Evolutionary conservation across 1,140 invertebrate species (phyloP), one percentile per base, ranked within the genome.

Genomic region (Leptopilina boulardi): DNA sequence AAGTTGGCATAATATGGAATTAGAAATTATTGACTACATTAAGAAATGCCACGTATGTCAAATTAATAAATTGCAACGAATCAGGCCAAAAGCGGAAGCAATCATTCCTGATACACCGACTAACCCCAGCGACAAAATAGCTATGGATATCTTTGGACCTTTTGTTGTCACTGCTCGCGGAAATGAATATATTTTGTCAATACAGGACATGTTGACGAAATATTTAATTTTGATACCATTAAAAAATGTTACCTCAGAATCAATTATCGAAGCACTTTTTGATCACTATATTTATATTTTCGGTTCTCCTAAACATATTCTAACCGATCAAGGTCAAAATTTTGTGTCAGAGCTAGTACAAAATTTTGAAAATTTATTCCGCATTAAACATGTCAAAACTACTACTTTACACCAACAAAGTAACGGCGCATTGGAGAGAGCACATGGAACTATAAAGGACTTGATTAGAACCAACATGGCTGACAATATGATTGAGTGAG

Each of bases 221-320:
- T n/a, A n/a, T n/a, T n/a, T n/a, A n/a, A n/a, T 73, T 26, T 11
- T 30, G n/a, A 15, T 51, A 47, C 23, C 6, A 8, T 9, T 73
- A 15, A n/a, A 51, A 30, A 38, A 73, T 23, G 15, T 21, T n/a
- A 72, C 18, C 4, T 38, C 13, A 0, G 71, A 42, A 72, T 44
- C 34, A 1, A 44, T 72, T 3, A 10, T 51, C 11, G 21, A 54
- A 2, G 44, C 11, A 1, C 51, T 73, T 3, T n/a, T 54, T 5
- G 51, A 73, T 2, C 26, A 30, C n/a, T 73, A 51, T 0, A 73
- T 54, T 23, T 73, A n/a, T 30, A 54, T 54, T 2, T 73, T 73
- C 26, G 15, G 71, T 13, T 54, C 47, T 1, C 44, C 41, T 6
- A 72, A 72, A 72, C 8, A 44, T 15, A 11, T 72, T 21, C 38